Base-by-base conservation (phyloP, 2,888 invertebrate genomes). In the Conomelus anceps region DNA sequence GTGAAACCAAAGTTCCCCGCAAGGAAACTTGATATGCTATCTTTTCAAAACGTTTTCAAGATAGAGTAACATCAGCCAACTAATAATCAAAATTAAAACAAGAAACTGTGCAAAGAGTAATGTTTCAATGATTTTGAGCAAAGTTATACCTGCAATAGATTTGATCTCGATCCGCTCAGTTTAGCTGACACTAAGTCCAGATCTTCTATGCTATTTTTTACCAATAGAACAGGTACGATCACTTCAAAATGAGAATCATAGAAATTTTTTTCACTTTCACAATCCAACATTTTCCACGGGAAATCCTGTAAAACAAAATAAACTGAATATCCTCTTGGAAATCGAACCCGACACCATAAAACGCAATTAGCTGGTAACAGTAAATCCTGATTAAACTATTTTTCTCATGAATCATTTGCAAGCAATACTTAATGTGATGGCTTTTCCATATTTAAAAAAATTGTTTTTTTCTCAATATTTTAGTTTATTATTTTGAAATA, bases 191-290 rank as follows among this genome's bases (percentile, higher is more conserved):
- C 90, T 11, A 90, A 90, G 7, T 92, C 90, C 1, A 93, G 90
- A 11, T 92, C 91, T 4, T 91, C 89, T 22, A 92, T 91, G 63
- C 93, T 92, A 0, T 93, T 92, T 85, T 92, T 92, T 34, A 93
- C 92, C 23, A 94, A 92, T 24, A 94, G 91, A 85, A 94, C 91
- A 0, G 94, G 93, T 11, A 94, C 92, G 34, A 95, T 92, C 22
- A 92, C 91, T 22, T 93, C 91, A 88, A 93, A 92, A 91, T 94
- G 93, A 85, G 92, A 93, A 0, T 91, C 89, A 89, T 93, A 94
- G 91, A 95, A 95, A 23, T 94, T 92, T 9, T 92, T 91, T 89
- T 93, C 92, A 13, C 90, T 92, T 4, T 91, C 89, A 90, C 93
- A 93, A 22, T 92, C 92, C 23, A 94, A 92, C 41, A 94, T 91